These are phyloP conservation scores for Lepeophtheirus nordmannii DNA, from an alignment of 2,888 invertebrate species.

Conservation along the genomic window DNA sequence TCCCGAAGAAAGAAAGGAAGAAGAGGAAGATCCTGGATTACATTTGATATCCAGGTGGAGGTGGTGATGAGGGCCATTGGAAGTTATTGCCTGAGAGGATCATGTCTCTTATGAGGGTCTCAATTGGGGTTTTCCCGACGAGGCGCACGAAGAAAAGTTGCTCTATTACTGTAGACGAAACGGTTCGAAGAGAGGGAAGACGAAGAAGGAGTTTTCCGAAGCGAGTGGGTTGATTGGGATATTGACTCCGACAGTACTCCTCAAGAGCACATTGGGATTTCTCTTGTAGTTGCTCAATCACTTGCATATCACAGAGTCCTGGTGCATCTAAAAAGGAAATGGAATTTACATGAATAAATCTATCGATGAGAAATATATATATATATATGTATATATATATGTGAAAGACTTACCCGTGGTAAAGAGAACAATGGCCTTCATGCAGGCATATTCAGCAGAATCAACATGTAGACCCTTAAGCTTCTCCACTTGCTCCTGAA, in stretches of 20 bases:
- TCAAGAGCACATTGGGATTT: constrained; percentile 93
- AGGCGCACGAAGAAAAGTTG: constrained; percentile 93
- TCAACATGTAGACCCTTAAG: constrained; percentile 93
- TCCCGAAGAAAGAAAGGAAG: no score
- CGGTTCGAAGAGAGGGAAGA: constrained; percentile 77
- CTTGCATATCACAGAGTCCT: constrained; percentile 79
- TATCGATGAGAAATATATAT: not conserved
- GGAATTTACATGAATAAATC: constrained; percentile 34
- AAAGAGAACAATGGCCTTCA: constrained; percentile 97
- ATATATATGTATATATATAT: no score
- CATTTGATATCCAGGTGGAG: not conserved
- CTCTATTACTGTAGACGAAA: constrained; percentile 90
- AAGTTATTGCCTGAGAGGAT: constrained; percentile 80
- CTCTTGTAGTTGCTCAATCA: constrained; percentile 89
- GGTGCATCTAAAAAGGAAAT: constrained; percentile 66
- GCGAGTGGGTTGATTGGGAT: constrained; percentile 88
- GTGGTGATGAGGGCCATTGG: not conserved
- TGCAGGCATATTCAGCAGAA: constrained; percentile 94
- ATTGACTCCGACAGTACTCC: constrained; percentile 90
- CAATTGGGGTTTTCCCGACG: constrained; percentile 94
- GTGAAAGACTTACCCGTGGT: constrained; percentile 63
- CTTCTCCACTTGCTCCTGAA: constrained; percentile 58
- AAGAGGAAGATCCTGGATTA: not conserved
- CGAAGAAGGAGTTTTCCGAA: constrained; percentile 84
- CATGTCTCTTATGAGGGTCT: constrained; percentile 93